Base-by-base conservation (phyloP, 2,888 invertebrate genomes). In the Pantelozetes paolii region DNA sequence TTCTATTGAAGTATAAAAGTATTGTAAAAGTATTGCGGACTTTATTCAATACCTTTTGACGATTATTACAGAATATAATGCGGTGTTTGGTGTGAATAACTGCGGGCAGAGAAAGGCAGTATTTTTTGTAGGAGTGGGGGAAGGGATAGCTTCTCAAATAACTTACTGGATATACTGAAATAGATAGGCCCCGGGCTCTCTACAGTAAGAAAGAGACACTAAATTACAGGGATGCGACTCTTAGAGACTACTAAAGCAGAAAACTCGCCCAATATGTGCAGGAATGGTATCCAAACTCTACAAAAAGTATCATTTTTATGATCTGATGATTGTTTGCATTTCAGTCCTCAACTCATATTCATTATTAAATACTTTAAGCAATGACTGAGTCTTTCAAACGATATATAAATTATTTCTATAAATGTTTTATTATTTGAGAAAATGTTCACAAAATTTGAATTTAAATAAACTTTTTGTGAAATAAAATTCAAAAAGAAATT, bases 131-230 rank as follows among this genome's bases (percentile, higher is more conserved):
- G 64, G 64, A 64, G 64, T 64, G 64, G 54, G 54, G 54, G 54
- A 54, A 64, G 40, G 40, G 28, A 64, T 40, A 30, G 57, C 57
- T 57, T 57, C 57, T 40, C 30, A 64, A 64, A 64, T 64, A 64
- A 64, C 64, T 64, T n/a, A 64, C 64, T 64, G 64, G n/a, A 50
- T 57, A 26, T 64, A 64, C 64, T 64, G 64, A 64, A 36, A 64
- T 64, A 64, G 64, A 32, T n/a, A n/a, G n/a, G 64, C 64, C 64
- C 32, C 36, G 23, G 64, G 64, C 64, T 64, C 9, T 40, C 2
- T 64, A 36, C 18, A 50, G 36, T 36, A 5, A 45, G 15, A 45
- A 62, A 64, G 64, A 64, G 64, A 64, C 64, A 64, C 64, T 11
- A 64, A 64, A 64, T 64, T 64, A 64, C 64, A 64, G 64, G 40